Conservation (phyloP, 2,113 vertebrate genomes). For the Embiotoca jacksoni region DNA sequence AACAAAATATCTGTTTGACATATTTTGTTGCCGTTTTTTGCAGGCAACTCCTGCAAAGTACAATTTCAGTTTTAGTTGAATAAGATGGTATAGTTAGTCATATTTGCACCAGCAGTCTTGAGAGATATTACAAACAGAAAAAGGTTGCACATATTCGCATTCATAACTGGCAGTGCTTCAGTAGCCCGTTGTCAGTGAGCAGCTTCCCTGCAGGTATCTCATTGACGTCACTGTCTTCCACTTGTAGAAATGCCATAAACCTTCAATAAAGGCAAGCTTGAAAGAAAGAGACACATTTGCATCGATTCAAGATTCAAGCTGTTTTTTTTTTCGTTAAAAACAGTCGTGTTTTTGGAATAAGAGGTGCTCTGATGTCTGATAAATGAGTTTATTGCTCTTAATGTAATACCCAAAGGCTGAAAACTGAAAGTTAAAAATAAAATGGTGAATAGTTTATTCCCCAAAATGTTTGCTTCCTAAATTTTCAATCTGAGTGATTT, state of each 20-base stretch:
- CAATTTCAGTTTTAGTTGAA: slow-evolving; percentile 18
- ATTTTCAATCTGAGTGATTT: too few relatives aligned
- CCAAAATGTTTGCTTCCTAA: neutral
- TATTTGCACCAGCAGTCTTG: slow-evolving; percentile 5
- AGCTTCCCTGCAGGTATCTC: slow-evolving; percentile 56
- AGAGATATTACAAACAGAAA: slow-evolving; percentile 1
- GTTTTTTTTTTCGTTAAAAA: slow-evolving; percentile 32
- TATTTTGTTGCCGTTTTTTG: slow-evolving; percentile 5
- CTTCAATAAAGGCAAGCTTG: slow-evolving; percentile 43
- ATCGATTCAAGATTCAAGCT: slow-evolving; percentile 27
- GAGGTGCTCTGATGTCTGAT: slow-evolving; percentile 49
- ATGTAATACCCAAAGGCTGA: slow-evolving; percentile 23
- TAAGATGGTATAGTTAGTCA: neutral
- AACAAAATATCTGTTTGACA: slow-evolving; percentile 39
- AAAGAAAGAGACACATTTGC: slow-evolving; percentile 36
- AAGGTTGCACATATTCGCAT: slow-evolving; percentile 23
- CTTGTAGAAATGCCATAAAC: slow-evolving; percentile 60
- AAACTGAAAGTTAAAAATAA: slow-evolving; percentile 28
- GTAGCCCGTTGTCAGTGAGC: slow-evolving; percentile 38
- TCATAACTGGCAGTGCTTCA: slow-evolving; percentile 48
- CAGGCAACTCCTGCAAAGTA: slow-evolving; percentile 7
- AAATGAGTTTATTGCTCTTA: slow-evolving; percentile 40
- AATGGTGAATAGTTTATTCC: slow-evolving; percentile 9
- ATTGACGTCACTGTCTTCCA: slow-evolving; percentile 63
- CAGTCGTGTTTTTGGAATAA: slow-evolving; percentile 27